Evolutionary conservation across 2,888 invertebrate genomes (phyloP).

Genomic region (Clistopyga incitator): DNA sequence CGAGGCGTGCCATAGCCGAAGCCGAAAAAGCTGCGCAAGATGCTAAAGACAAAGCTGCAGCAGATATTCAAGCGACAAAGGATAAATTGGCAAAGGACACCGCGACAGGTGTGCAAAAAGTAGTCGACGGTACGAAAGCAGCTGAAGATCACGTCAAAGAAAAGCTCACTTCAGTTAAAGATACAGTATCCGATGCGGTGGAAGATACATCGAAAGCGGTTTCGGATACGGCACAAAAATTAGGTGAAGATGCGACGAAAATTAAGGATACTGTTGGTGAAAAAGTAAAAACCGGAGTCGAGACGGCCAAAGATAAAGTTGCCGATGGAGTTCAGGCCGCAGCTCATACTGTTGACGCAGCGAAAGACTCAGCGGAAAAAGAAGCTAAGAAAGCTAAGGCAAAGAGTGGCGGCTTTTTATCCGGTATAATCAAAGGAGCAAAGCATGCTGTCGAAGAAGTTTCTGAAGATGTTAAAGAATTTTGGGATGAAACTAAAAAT

Average conservation of each 20-base stretch:
- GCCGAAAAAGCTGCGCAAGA: conserved; percentile 62
- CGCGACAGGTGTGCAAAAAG: conserved; percentile 59
- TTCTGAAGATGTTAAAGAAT: conserved; percentile 71
- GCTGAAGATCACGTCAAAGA: conserved; percentile 83
- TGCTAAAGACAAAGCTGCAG: conserved; percentile 62
- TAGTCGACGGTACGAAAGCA: conserved; percentile 61
- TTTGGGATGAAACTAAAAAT: conserved; percentile 52
- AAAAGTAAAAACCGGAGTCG: conserved; percentile 64
- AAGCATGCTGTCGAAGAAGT: conserved; percentile 72
- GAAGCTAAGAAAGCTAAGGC: conserved; percentile 74
- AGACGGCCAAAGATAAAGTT: conserved; percentile 63
- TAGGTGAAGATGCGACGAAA: conserved; percentile 60
- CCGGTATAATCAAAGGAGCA: conserved; percentile 76
- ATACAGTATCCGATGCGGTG: conserved; percentile 49
- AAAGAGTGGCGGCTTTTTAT: conserved; percentile 75
- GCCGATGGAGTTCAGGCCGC: conserved; percentile 55
- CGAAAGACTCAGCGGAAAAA: conserved; percentile 64
- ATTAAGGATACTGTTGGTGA: conserved; percentile 60
- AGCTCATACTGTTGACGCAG: conserved; percentile 57
- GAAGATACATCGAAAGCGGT: conserved; percentile 78
- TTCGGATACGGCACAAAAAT: conserved; percentile 42
- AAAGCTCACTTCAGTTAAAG: conserved; percentile 84
- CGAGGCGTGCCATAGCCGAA: conserved; percentile 53
- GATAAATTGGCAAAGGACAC: conserved; percentile 50
- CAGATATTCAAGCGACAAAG: conserved; percentile 43